These are phyloP conservation scores for Aphyosemion australe DNA, from an alignment of 2,113 vertebrate genomes.

Conservation along the genomic window DNA sequence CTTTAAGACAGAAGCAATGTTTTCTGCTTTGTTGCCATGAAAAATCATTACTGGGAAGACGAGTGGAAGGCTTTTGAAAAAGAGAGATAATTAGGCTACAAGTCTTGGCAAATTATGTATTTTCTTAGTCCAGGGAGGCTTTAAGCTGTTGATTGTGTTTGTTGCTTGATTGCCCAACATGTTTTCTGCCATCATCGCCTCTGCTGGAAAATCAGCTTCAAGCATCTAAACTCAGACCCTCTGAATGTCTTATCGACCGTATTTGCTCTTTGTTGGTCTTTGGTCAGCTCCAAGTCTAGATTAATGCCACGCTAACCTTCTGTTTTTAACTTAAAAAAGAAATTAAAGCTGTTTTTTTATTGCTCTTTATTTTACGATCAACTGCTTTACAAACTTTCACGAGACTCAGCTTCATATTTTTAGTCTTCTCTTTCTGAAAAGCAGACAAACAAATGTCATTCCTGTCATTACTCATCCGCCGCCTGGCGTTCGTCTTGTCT, in stretches of 20 bases:
- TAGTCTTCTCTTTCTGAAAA: background rate
- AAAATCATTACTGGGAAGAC: background rate
- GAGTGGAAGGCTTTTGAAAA: too few species aligned
- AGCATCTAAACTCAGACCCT: conserved; percentile 8
- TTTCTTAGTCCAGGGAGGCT: conserved; percentile 10
- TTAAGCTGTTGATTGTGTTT: conserved; percentile 25
- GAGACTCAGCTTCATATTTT: background rate
- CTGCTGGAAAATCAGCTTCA: conserved; percentile 50
- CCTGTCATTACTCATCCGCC: background rate
- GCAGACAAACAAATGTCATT: background rate
- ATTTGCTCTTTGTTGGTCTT: background rate
- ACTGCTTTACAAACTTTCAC: background rate
- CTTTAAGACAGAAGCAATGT: background rate
- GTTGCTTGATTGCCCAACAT: conserved; percentile 14
- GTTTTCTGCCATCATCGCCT: conserved; percentile 30
- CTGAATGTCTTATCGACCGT: background rate
- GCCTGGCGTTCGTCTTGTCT: background rate
- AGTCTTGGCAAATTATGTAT: conserved; percentile 3
- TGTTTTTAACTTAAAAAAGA: too few species aligned
- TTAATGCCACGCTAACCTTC: too few species aligned
- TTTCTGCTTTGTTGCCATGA: background rate
- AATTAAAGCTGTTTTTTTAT: too few species aligned
- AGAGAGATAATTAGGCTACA: background rate
- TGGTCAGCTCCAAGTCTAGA: background rate
- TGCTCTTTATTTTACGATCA: too few species aligned